Percentiles rank a stretch among this genome's conserved stretches.
phyloP scores from a whole-genome alignment of 2,797 vertebrate genomes.

The Anas acuta region DNA sequence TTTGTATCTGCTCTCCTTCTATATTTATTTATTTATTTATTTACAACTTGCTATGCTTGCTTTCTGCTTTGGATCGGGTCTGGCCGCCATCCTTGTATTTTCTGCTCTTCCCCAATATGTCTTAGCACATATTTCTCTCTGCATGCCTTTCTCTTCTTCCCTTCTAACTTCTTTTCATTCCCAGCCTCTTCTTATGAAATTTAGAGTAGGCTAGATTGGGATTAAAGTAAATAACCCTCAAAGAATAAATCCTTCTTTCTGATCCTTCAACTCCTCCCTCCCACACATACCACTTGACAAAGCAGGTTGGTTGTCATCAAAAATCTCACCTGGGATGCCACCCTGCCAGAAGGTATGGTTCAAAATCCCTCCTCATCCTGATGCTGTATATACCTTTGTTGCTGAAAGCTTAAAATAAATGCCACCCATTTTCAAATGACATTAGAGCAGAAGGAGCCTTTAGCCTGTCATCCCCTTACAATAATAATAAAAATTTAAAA shows the following conservation, averaged over 20 bases:
- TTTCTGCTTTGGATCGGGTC: neutral
- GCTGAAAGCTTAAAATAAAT: neutral
- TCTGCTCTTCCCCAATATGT: neutral
- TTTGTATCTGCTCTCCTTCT: neutral
- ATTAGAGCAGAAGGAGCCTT: neutral
- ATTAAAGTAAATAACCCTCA: slow-evolving; percentile 15
- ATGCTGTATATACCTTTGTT: neutral
- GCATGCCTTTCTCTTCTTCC: neutral
- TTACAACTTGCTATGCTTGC: neutral
- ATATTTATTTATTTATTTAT: neutral
- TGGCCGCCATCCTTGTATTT: neutral
- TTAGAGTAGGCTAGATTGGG: neutral
- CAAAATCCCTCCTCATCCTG: neutral
- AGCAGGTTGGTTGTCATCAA: neutral
- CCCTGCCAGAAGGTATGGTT: neutral
- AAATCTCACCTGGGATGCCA: slow-evolving; percentile 2
- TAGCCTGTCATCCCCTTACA: neutral
- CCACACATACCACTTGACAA: neutral
- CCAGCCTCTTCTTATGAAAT: neutral
- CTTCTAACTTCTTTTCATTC: neutral
- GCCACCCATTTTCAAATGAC: neutral
- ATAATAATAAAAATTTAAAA: no score
- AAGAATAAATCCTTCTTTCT: neutral
- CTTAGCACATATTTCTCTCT: neutral
- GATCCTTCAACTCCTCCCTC: neutral